A percentile compares a stretch with the other conserved stretches of the same genome.
These are phyloP conservation scores for Diploptera punctata DNA, from an alignment of 2,888 invertebrate genomes.

Conservation along the genomic window DNA sequence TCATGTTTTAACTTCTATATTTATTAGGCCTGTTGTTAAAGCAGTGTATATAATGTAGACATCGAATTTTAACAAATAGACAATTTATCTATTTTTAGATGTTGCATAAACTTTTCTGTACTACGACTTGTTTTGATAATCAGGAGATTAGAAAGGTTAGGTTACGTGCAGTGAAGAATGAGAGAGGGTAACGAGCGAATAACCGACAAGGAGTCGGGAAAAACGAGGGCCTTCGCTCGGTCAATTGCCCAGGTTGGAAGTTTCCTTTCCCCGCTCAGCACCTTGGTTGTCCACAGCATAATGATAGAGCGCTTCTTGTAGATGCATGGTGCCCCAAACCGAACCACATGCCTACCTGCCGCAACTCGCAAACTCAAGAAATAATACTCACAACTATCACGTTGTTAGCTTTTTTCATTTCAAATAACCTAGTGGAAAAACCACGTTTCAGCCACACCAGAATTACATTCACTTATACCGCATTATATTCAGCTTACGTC, in stretches of 20 bases:
- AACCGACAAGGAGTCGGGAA: neutral
- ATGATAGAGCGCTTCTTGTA: constrained; percentile 13
- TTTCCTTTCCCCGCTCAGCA: constrained; percentile 7
- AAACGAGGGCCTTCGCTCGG: neutral
- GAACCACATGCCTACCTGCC: constrained; percentile 3
- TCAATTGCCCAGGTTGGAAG: neutral
- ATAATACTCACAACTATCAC: neutral
- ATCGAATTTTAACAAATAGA: no score
- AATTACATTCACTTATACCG: neutral
- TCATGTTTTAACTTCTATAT: no score
- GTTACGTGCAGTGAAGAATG: no score
- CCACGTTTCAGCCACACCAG: neutral
- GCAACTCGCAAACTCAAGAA: constrained; percentile 8
- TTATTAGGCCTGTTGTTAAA: no score
- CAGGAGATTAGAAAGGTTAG: no score
- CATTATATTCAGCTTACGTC: no score
- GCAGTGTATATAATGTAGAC: no score
- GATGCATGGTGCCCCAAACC: neutral
- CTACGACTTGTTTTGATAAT: no score
- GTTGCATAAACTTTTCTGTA: no score
- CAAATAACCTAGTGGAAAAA: neutral
- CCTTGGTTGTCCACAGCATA: constrained; percentile 5
- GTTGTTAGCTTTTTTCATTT: neutral
- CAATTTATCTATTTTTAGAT: no score
- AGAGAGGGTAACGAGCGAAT: no score